Percentiles rank a stretch among this genome's conserved stretches.
These are phyloP conservation scores for Drosophila pruinosa DNA, from an alignment of 1,140 invertebrate genomes.

Conservation along the genomic window DNA sequence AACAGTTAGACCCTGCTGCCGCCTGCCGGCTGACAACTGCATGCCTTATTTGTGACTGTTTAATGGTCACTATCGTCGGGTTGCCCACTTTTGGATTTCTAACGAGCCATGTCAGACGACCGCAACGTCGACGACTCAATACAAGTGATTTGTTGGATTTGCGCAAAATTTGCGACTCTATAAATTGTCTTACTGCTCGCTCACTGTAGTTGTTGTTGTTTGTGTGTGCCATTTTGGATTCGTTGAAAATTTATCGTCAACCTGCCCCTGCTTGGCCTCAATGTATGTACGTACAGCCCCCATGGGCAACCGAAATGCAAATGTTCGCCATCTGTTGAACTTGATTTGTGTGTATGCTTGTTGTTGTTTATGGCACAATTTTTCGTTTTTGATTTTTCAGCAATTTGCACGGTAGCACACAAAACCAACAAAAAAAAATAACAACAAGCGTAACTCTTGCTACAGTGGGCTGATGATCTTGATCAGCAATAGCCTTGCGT, in stretches of 20 bases:
- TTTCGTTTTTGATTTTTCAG: constrained; percentile 32
- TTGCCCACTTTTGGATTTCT: constrained; percentile 58
- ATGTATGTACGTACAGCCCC: neutral
- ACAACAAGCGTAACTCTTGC: constrained; percentile 15
- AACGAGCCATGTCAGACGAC: constrained; percentile 58
- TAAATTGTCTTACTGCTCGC: constrained; percentile 44
- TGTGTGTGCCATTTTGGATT: constrained; percentile 28
- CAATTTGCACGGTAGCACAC: constrained; percentile 37
- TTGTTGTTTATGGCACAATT: constrained; percentile 38
- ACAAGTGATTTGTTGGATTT: constrained; percentile 62
- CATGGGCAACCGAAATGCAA: constrained; percentile 41
- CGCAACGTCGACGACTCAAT: constrained; percentile 35
- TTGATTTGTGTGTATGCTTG: constrained; percentile 42
- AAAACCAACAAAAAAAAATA: constrained; percentile 7
- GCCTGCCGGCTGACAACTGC: constrained; percentile 34
- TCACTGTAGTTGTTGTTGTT: neutral
- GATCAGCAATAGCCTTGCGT: constrained; percentile 19
- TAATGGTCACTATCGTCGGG: constrained; percentile 49
- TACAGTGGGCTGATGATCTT: constrained; percentile 20
- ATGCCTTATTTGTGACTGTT: constrained; percentile 52
- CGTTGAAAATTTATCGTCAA: constrained; percentile 46
- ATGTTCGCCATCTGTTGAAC: constrained; percentile 65
- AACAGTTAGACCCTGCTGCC: constrained; percentile 44
- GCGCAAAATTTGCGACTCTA: constrained; percentile 56
- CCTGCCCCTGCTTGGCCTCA: constrained; percentile 1